phyloP scores from a whole-genome alignment of 2,797 vertebrate species.

The Crotalus adamanteus region DNA sequence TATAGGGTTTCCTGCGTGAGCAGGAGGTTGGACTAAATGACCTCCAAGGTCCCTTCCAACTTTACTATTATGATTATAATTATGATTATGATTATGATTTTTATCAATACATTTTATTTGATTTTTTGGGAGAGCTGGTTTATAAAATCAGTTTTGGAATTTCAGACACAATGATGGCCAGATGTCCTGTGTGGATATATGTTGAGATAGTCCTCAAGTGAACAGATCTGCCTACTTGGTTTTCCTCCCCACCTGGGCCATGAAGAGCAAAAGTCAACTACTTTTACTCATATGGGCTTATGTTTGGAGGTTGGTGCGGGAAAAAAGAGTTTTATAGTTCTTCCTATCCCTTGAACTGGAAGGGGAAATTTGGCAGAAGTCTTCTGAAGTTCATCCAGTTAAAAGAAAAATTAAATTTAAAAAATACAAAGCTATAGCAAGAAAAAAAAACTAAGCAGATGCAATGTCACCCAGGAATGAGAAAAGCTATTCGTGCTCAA shows the following conservation, averaged over 20 bases:
- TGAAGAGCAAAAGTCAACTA: background rate
- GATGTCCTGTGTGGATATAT: background rate
- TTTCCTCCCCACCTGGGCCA: background rate
- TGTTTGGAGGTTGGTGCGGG: background rate
- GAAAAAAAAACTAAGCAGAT: background rate
- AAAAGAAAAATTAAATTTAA: background rate
- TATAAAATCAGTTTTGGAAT: background rate
- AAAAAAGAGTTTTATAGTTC: background rate
- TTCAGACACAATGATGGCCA: background rate
- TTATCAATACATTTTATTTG: background rate
- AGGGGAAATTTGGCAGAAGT: background rate
- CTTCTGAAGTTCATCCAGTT: background rate
- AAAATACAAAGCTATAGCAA: background rate
- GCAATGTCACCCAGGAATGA: background rate
- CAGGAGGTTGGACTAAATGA: too few relatives aligned
- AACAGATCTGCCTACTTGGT: background rate
- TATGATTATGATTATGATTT: too few relatives aligned
- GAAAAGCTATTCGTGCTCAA: background rate
- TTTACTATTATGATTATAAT: too few relatives aligned
- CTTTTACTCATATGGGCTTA: background rate
- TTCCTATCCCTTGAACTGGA: background rate
- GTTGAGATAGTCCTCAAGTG: background rate
- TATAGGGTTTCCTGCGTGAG: too few relatives aligned
- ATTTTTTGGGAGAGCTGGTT: background rate
- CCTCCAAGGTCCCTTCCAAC: too few relatives aligned